Base-by-base conservation (phyloP, 2,888 invertebrate species). In the Antheraea assamensis region DNA sequence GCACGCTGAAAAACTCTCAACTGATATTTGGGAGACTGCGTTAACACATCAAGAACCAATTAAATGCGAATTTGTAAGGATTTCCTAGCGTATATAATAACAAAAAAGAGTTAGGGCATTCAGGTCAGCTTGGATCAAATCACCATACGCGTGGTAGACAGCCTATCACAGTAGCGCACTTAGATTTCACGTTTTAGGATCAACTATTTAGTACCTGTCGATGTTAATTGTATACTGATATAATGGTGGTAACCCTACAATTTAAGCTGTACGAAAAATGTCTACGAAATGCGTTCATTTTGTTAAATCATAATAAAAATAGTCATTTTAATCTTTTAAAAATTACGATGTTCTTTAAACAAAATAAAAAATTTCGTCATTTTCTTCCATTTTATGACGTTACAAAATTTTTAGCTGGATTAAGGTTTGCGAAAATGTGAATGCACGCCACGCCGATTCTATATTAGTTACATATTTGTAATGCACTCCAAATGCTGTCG, bases 1-100 rank as follows among this genome's bases (percentile, higher is more conserved):
- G 55, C 82, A 85, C 24, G 93, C 93, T 52, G 89, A 91, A 75
- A 83, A 88, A 72, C 88, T 93, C n/a, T 85, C 92, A 17, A 80
- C 84, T 35, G 85, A 88, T 73, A 80, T 93, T 76, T 89, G 89
- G 90, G 79, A 79, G 71, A 80, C 86, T 78, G 89, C 85, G 61
- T 79, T 89, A 55, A 76, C 77, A 72, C 74, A 81, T 47, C 79
- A 78, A 58, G 78, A 78, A 71, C 73, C 79, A 24, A 73, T 74
- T 49, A 75, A 81, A 61, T 77, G 76, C 73, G 78, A 83, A 73
- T 77, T 79, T 80, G 86, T 88, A 85, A 89, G 86, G 80, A 71
- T 47, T 55, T 21, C 35, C 35, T 47, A 58, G 17, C 27, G 27
- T 55, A 7, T 49, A 27, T 70, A 35, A 21, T 73, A 27, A 58